Evolutionary conservation across 2,113 vertebrate genomes (phyloP), one percentile per base, ranked within the genome.

Genomic region (Grallaria varia): DNA sequence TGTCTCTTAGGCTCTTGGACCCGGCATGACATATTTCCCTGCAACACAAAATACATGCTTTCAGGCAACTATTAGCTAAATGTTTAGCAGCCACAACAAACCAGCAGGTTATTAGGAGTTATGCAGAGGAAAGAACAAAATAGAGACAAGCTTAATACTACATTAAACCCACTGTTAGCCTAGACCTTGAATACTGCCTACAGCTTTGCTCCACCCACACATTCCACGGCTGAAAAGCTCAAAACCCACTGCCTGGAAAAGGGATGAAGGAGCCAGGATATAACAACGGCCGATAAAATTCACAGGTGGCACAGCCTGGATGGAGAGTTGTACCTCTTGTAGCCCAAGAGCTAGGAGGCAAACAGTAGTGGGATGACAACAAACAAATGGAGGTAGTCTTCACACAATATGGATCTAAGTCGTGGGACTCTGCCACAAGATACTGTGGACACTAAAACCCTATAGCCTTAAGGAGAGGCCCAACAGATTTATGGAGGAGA

Each of bases 21-120:
- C 30, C 3, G 1, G n/a, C 30, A 53, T 2, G 0, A 58, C 0
- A 0, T 27, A 71, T 74, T 75, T 71, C 49, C n/a, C 50, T 88
- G 42, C 47, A 78, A 81, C 12, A 52, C 11, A 78, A 90, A 90
- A 87, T 4, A 87, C 4, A 35, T 6, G 19, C 52, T 84, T 91
- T 78, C 55, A 53, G 64, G 55, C 64, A 91, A 89, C 30, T 14
- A 64, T 27, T 30, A 89, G 35, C 27, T 84, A 84, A 87, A 77
- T 20, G 37, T 19, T 69, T 30, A 83, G 15, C 30, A 58, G 45
- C 30, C 77, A 74, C 56, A 89, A 77, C n/a, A 89, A 80, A 69
- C 31, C 69, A 58, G 45, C 31, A 87, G 44, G 30, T 60, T 84
- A 84, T 73, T 33, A 52, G 20, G 35, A 93, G 28, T 69, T 69